phyloP scores from a whole-genome alignment of 2,888 invertebrate genomes.

The Digitonthophagus gazella region DNA sequence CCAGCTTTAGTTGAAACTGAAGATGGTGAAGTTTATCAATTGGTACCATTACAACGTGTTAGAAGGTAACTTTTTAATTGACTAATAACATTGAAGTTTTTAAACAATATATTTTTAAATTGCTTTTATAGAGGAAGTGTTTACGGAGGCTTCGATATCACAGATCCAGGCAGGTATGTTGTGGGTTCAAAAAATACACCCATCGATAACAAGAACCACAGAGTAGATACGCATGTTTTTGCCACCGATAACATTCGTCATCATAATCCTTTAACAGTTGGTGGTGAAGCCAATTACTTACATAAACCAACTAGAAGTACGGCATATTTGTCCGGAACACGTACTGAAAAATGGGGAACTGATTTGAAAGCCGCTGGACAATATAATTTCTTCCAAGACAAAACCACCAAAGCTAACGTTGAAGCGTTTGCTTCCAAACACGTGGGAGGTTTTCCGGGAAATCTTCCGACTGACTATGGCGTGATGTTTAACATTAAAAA shows the following conservation, averaged over 20 bases:
- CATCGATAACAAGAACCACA: slow-evolving; percentile 14
- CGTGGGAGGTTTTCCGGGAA: neutral
- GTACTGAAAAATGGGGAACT: slow-evolving; percentile 22
- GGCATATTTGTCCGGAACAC: slow-evolving; percentile 4
- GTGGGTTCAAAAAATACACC: slow-evolving; percentile 17
- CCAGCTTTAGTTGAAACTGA: neutral
- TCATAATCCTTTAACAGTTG: slow-evolving; percentile 10
- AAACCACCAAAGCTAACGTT: neutral
- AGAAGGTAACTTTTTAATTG: slow-evolving; percentile 11
- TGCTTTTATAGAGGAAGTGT: neutral
- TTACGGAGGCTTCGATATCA: slow-evolving; percentile 12
- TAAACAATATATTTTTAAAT: neutral
- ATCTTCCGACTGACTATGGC: neutral
- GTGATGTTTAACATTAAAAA: neutral
- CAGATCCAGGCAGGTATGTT: slow-evolving; percentile 8
- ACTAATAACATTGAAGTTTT: too few relatives aligned
- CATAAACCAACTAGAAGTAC: slow-evolving; percentile 20
- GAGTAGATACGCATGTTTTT: slow-evolving; percentile 17
- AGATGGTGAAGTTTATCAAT: neutral
- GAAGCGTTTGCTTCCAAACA: slow-evolving; percentile 3
- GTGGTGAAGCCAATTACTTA: slow-evolving; percentile 19
- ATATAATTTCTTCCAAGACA: slow-evolving; percentile 22
- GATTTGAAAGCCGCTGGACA: slow-evolving; percentile 20
- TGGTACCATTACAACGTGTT: slow-evolving; percentile 12
- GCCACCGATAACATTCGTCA: slow-evolving; percentile 16